Percentiles rank a stretch among this genome's conserved stretches.
Evolutionary conservation across 1,140 invertebrate genomes (phyloP).

Genomic region (Drosophila triauraria): DNA sequence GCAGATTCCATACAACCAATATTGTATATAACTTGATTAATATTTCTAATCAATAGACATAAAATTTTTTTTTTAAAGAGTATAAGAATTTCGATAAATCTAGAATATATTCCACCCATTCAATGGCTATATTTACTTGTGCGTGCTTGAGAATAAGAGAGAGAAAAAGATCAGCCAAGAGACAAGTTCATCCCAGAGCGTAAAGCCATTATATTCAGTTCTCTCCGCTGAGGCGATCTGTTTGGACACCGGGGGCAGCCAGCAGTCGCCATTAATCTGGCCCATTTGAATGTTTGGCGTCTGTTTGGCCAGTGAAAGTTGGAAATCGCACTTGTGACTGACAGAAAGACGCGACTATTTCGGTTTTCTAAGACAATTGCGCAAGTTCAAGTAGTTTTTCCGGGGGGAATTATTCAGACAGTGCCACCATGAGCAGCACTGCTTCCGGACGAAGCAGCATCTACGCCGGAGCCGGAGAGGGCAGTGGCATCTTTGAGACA

Average conservation of each 20-base stretch:
- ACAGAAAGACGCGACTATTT: slow-evolving; percentile 45
- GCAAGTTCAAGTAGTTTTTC: slow-evolving; percentile 53
- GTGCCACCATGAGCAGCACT: slow-evolving; percentile 64
- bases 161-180: slow-evolving; percentile 1
- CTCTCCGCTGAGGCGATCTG: slow-evolving; percentile 44
- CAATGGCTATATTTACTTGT: slow-evolving; percentile 68
- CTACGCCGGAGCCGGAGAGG: slow-evolving; percentile 34
- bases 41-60: not conserved
- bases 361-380: slow-evolving; percentile 38
- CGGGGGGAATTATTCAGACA: not conserved
- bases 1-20: not conserved
- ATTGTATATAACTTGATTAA: not conserved
- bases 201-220: slow-evolving; percentile 43
- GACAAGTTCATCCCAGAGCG: slow-evolving; percentile 24
- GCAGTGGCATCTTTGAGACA: slow-evolving; percentile 65
- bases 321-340: slow-evolving; percentile 40
- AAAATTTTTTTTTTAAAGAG: slow-evolving; percentile 3
- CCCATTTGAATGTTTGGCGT: slow-evolving; percentile 65
- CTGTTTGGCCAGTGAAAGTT: slow-evolving; percentile 71
- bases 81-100: not conserved
- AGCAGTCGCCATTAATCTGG: slow-evolving; percentile 44
- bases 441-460: slow-evolving; percentile 73
- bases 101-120: slow-evolving; percentile 5
- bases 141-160: slow-evolving; percentile 16
- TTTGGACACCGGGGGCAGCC: slow-evolving; percentile 28